These are phyloP conservation scores for Axea sp. DNA, from an alignment of 2,888 invertebrate genomes.

Conservation along the genomic window DNA sequence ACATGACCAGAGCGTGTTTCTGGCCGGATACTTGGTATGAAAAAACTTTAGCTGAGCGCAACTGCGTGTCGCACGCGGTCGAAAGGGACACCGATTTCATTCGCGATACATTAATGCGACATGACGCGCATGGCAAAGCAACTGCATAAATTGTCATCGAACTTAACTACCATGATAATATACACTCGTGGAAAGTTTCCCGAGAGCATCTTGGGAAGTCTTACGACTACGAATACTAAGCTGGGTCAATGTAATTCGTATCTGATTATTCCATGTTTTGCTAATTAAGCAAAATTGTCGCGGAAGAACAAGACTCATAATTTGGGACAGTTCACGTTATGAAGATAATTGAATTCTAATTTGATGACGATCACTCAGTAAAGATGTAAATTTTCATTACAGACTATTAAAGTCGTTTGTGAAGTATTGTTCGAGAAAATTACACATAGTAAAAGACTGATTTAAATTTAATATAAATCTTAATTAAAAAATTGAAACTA, in stretches of 20 bases:
- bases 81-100: constrained; percentile 73
- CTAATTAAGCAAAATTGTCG: constrained; percentile 46
- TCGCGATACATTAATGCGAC: constrained; percentile 76
- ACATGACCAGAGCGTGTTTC: constrained; percentile 54
- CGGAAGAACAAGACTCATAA: constrained; percentile 29
- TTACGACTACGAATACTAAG: constrained; percentile 34
- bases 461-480: too few relatives aligned
- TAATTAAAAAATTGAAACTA: too few relatives aligned
- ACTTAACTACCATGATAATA: constrained; percentile 44
- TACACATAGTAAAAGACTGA: too few relatives aligned
- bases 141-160: constrained; percentile 62
- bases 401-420: too few relatives aligned
- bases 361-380: too few relatives aligned
- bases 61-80: constrained; percentile 74
- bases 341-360: constrained; percentile 26
- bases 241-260: constrained; percentile 44
- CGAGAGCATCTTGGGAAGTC: constrained; percentile 54
- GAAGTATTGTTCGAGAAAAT: too few relatives aligned
- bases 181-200: constrained; percentile 40
- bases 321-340: constrained; percentile 17
- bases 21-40: constrained; percentile 50
- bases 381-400: too few relatives aligned
- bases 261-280: constrained; percentile 36
- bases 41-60: constrained; percentile 66
- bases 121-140: constrained; percentile 63